Percentiles rank a stretch among this genome's conserved stretches.
Conservation (phyloP, 1,140 invertebrate genomes). For the Trichoplusia ni region DNA sequence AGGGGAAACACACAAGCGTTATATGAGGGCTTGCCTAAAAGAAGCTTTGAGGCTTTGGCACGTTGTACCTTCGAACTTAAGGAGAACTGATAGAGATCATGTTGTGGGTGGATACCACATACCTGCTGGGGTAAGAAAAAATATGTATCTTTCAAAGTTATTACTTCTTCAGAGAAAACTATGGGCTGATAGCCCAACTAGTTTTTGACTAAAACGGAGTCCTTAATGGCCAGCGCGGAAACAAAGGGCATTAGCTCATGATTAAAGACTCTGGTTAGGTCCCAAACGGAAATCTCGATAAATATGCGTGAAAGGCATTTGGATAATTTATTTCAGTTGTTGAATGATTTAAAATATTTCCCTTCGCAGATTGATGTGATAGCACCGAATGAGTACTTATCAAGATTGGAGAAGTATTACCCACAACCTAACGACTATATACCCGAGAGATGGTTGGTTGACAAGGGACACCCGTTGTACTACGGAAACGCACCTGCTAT, state of each 20-base stretch:
- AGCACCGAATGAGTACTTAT: conserved; percentile 78
- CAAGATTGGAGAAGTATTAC: conserved; percentile 80
- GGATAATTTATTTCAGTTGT: not conserved
- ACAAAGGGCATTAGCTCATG: no score
- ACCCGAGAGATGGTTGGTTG: conserved; percentile 83
- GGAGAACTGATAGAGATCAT: conserved; percentile 80
- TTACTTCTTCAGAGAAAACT: no score
- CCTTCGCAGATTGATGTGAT: conserved; percentile 76
- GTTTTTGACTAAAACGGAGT: no score
- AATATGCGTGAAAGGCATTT: no score
- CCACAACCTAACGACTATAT: conserved; percentile 79
- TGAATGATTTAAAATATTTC: not conserved
- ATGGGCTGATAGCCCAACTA: no score
- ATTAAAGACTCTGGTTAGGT: no score
- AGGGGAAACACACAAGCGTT: conserved; percentile 54
- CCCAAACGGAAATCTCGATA: no score
- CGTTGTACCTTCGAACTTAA: conserved; percentile 78
- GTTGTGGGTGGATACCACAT: conserved; percentile 82
- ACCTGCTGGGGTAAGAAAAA: conserved; percentile 83
- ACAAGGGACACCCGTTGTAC: conserved; percentile 65
- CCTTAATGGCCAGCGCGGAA: no score
- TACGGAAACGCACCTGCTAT: conserved; percentile 82
- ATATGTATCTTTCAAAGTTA: not conserved
- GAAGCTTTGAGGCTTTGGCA: conserved; percentile 84
- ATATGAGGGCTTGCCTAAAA: conserved; percentile 85